Evolutionary conservation across 2,888 invertebrate genomes (phyloP), one percentile per base, ranked within the genome.

Genomic region (Dryocosmus kuriphilus): DNA sequence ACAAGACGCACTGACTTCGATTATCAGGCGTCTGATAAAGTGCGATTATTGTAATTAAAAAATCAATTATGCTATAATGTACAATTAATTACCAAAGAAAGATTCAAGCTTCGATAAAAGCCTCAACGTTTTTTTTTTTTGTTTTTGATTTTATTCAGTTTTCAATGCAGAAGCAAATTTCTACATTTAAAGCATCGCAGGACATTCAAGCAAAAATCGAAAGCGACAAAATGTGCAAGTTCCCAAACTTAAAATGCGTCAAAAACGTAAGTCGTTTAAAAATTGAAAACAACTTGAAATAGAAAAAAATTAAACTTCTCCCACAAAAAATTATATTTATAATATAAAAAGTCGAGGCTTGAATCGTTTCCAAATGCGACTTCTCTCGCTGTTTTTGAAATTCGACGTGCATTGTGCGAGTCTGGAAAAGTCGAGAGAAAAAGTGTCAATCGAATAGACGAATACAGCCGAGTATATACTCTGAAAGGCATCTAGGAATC

Each of bases 401-500:
- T 24, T 57, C 24, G 24, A 14, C 24, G 22, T 24, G 14, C 22
- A 24, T 57, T 57, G 57, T 57, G 24, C 14, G 57, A 57, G 57
- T 57, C 24, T 24, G 24, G 57, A 24, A 57, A 24, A 3, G 14
- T 24, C 57, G 57, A 57, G 14, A 57, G 24, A 57, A 24, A 24
- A 57, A 57, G 14, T 57, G 24, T 57, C 22, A 14, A 57, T 24
- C 24, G 22, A 57, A 57, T 57, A 57, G 24, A 57, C 24, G 22
- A 57, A 57, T 57, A 57, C 24, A 57, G 57, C 24, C 24, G 57
- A 57, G 24, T 24, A 57, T 24, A 57, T 57, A 57, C 24, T 57
- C 57, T 24, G 57, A 57, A 57, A 57, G 57, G 57, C 57, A 57
- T 57, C 57, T 57, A 57, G 57, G 24, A 57, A 24, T 57, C 57